Base-by-base conservation (phyloP, 2,113 vertebrate genomes). In the Peromyscus leucopus region DNA sequence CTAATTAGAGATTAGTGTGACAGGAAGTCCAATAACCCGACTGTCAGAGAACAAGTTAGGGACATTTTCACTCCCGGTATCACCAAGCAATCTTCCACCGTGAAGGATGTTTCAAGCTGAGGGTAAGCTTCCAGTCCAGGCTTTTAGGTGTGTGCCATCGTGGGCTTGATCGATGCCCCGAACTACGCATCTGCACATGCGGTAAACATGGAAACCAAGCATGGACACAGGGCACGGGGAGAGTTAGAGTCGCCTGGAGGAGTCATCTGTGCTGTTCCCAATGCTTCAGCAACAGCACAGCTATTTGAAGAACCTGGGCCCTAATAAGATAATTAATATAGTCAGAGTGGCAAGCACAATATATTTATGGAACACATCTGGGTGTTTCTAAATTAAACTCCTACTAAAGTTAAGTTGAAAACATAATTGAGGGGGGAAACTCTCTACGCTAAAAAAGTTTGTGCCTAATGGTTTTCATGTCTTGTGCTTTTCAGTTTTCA, bases 1-100 rank as follows among this genome's bases (percentile, higher is more conserved):
- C 96, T 96, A 94, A 78, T 42, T 90, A 90, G 97, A 95, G 39
- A 96, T 96, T 93, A 98, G 93, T 97, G 78, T 94, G 96, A 98
- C 80, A 93, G 71, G 69, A 65, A 96, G 75, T 97, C 97, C 91
- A 93, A 96, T 48, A 97, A 85, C 89, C 63, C 97, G 96, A 36
- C 78, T 80, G 95, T 93, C 79, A 94, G 69, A n/a, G 91, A 65
- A 91, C 92, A 98, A 96, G 87, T 61, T 63, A 92, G 80, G 59
- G 7, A 94, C 88, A 72, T 94, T 96, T 97, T 97, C 88, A 98
- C 94, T 78, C 55, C 39, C 31, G 42, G 91, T 94, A 95, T 97
- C 42, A 91, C 65, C 16, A 93, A 67, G 7, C 21, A 42, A 92
- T 86, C 93, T 1, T 21, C 65, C 61, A 85, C 74, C n/a, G 31